These are phyloP conservation scores for Antitype chi DNA, from an alignment of 2,888 invertebrate genomes.

Conservation along the genomic window DNA sequence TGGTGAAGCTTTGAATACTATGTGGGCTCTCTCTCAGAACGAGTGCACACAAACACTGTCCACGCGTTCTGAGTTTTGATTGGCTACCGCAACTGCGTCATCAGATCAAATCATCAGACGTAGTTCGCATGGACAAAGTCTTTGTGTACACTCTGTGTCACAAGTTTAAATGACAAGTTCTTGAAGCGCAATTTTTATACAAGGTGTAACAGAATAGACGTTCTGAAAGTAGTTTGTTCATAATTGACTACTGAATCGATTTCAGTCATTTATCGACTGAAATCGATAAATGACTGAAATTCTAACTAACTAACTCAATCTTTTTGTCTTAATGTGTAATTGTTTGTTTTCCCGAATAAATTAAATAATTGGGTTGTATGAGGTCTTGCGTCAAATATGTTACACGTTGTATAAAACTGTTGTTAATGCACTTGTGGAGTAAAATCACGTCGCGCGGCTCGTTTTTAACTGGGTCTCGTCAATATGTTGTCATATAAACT, in stretches of 20 bases:
- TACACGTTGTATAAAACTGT: neutral
- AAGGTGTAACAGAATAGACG: neutral
- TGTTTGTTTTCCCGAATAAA: no score
- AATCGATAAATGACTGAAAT: no score
- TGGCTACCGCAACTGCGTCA: neutral
- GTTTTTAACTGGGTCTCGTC: neutral
- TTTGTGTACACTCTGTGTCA: slow-evolving; percentile 19
- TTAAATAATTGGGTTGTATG: no score
- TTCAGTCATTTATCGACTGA: no score
- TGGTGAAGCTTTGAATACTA: slow-evolving; percentile 72
- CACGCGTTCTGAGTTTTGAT: neutral
- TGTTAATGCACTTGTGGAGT: neutral
- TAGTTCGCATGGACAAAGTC: neutral
- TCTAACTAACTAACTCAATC: no score
- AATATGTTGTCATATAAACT: slow-evolving; percentile 44
- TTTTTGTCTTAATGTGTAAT: no score
- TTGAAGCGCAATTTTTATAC: neutral
- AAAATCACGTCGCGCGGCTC: neutral
- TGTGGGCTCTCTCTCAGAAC: slow-evolving; percentile 83
- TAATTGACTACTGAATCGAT: no score
- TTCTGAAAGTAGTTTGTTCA: no score
- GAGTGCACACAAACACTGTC: slow-evolving; percentile 22
- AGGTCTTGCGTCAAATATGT: no score
- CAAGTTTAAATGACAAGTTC: slow-evolving; percentile 54
- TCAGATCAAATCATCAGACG: neutral